Base-by-base conservation (phyloP, 2,888 invertebrate species). In the Ophion slaviceki region DNA sequence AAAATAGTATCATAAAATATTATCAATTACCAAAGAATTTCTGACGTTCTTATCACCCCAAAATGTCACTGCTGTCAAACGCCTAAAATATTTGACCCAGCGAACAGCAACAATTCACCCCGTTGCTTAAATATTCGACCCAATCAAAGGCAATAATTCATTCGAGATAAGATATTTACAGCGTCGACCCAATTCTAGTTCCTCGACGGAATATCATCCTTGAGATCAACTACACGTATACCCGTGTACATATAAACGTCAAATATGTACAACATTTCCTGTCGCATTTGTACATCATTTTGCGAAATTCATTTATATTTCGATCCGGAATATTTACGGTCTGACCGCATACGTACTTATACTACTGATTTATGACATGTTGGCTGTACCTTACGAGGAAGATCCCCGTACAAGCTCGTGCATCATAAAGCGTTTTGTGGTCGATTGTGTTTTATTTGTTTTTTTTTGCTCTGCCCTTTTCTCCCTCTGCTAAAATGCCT, bases 371-470 rank as follows among this genome's bases (percentile, higher is more conserved):
- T 68, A 61, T 80, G 53, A 61, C 47, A 59, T 66, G 62, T 53
- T 20, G 71, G 14, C n/a, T 77, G 10, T 83, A 64, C 62, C 40
- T 83, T 68, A 32, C 53, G 78, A 72, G 74, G 78, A 70, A 72
- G 79, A 86, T 82, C 74, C 71, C 45, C 80, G 72, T 74, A 62
- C 71, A 64, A 81, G 64, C 74, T 84, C 82, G 81, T 82, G 70
- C 70, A 80, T 74, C 70, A 71, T 87, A 77, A 82, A 86, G 75
- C 81, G 85, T 88, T 88, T 87, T 89, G 85, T 85, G 86, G 88
- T 89, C 61, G 86, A 88, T 88, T 87, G 88, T 87, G 78, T 86
- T 87, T 84, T 84, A 47, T 83, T 86, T 88, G 75, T 88, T 79
- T 89, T 86, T 86, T 82, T 32, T 80, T 64, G 71, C 79, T 76